A percentile compares a stretch with the other conserved stretches of the same genome.
Conservation (phyloP, 2,797 vertebrate genomes). For the Acipenser ruthenus region DNA sequence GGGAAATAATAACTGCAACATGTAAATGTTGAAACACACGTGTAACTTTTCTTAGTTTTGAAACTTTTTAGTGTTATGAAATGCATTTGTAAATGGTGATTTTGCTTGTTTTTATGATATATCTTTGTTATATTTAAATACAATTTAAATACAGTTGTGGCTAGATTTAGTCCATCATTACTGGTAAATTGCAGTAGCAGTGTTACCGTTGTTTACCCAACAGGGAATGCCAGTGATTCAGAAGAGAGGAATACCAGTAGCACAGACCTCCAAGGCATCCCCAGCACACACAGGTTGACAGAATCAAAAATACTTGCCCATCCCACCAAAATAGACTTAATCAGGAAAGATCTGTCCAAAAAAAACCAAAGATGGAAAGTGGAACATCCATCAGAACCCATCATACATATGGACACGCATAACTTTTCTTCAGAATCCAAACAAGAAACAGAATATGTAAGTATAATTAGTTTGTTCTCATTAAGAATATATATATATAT, state of each 20-base stretch:
- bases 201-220: constrained; percentile 17
- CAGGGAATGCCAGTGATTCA: constrained; percentile 68
- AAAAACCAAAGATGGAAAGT: constrained; percentile 74
- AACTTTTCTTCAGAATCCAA: constrained; percentile 85
- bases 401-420: constrained; percentile 68
- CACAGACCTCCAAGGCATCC: constrained; percentile 43
- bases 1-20: neutral
- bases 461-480: constrained; percentile 37
- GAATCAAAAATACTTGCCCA: constrained; percentile 50
- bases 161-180: too few species aligned
- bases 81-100: too few species aligned
- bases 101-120: too few species aligned
- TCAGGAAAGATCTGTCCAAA: constrained; percentile 71
- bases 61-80: too few species aligned
- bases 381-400: constrained; percentile 61
- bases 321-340: constrained; percentile 67
- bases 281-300: constrained; percentile 45
- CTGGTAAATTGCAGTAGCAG: neutral
- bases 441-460: constrained; percentile 81
- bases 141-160: too few species aligned
- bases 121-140: too few species aligned
- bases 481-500: too few species aligned
- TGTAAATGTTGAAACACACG: too few species aligned
- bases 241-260: constrained; percentile 57
- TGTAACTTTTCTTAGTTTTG: too few species aligned